Conservation (phyloP, 1,140 invertebrate genomes). For the Anthonomus grandis region DNA sequence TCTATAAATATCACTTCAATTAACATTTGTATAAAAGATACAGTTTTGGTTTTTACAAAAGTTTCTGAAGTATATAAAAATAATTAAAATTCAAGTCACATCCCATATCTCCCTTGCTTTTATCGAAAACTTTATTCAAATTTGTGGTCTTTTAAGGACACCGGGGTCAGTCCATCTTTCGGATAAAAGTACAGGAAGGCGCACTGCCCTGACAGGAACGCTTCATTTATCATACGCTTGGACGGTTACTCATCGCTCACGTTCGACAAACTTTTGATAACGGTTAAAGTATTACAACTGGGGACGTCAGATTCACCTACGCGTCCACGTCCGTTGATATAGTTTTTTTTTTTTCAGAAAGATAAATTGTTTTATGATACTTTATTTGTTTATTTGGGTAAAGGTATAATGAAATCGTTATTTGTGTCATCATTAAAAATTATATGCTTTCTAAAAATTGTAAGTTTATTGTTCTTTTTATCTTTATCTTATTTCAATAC, state of each 20-base stretch:
- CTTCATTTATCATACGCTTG: conserved; percentile 39
- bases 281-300: conserved; percentile 43
- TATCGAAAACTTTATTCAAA: conserved; percentile 28
- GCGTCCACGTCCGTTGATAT: too few relatives aligned
- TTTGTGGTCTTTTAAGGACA: conserved; percentile 26
- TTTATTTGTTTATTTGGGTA: background rate
- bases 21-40: background rate
- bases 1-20: background rate
- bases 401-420: too few relatives aligned
- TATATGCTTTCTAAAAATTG: too few relatives aligned
- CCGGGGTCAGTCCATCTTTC: conserved; percentile 19
- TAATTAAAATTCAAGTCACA: too few relatives aligned
- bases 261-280: conserved; percentile 45
- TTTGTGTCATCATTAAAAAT: too few relatives aligned
- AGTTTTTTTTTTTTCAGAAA: too few relatives aligned
- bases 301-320: conserved; percentile 40
- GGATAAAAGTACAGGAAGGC: conserved; percentile 22
- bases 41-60: too few relatives aligned
- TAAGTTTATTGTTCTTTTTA: too few relatives aligned
- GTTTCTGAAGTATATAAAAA: too few relatives aligned
- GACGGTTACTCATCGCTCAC: conserved; percentile 37
- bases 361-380: conserved; percentile 2
- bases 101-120: background rate
- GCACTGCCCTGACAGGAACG: conserved; percentile 30
- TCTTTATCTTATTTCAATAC: too few relatives aligned